Conservation (phyloP, 2,113 vertebrate species). For the Neotragus pygmaeus region DNA sequence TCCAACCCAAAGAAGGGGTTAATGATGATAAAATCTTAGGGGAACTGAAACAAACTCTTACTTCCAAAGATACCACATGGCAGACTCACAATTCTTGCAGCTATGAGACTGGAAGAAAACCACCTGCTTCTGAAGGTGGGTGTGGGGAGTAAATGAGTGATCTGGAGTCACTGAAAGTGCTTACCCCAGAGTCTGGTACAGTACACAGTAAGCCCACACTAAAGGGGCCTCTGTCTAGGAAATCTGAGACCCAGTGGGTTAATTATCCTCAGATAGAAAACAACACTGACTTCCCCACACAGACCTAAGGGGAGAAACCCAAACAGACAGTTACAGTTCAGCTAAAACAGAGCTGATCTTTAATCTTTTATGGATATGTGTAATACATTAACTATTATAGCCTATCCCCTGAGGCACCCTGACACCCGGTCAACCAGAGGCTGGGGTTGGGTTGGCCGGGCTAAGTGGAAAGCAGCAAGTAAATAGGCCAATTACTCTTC, state of each 20-base stretch:
- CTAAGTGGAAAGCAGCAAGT: conserved; percentile 35
- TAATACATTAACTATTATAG: conserved; percentile 72
- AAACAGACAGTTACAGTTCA: conserved; percentile 75
- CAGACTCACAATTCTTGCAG: neutral
- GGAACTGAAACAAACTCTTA: neutral
- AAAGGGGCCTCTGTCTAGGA: conserved; percentile 37
- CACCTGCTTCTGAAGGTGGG: neutral
- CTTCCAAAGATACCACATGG: neutral
- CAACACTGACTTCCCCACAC: conserved; percentile 51
- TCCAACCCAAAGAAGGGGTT: neutral
- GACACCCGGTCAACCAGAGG: conserved; percentile 55
- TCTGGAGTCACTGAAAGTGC: conserved; percentile 6
- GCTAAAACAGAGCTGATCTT: conserved; percentile 68
- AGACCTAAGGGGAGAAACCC: conserved; percentile 51
- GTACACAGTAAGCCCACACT: neutral
- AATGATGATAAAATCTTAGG: neutral
- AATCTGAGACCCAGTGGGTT: conserved; percentile 44
- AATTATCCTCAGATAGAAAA: conserved; percentile 67
- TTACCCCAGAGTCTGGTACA: neutral
- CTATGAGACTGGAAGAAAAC: neutral
- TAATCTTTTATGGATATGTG: conserved; percentile 71
- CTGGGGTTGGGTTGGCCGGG: neutral
- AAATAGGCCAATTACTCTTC: conserved; percentile 58
- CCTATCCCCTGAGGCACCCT: conserved; percentile 42
- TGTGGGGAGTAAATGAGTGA: neutral